Evolutionary conservation across 1,140 invertebrate genomes (phyloP).

Genomic region (Aculops lycopersici): DNA sequence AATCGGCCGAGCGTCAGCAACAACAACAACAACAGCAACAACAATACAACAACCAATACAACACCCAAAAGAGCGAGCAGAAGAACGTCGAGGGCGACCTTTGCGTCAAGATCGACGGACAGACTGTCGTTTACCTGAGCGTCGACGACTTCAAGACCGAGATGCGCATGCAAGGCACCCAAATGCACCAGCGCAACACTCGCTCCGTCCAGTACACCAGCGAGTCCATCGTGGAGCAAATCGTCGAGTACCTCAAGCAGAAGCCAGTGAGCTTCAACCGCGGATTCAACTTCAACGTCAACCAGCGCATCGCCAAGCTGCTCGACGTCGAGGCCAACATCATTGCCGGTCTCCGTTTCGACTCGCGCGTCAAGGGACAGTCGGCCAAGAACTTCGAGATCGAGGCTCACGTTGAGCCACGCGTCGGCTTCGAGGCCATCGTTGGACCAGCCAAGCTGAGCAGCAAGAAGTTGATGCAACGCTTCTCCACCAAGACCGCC

Average conservation of each 20-base stretch:
- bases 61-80: background rate
- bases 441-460: background rate
- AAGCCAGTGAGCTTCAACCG: background rate
- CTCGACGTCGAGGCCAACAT: background rate
- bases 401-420: background rate
- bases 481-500: background rate
- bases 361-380: background rate
- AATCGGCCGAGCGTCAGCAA: background rate
- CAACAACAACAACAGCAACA: background rate
- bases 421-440: background rate
- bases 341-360: background rate
- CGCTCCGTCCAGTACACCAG: too few relatives aligned
- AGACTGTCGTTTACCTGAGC: background rate
- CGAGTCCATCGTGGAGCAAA: background rate
- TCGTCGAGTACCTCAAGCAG: background rate
- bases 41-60: background rate
- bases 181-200: background rate
- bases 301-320: background rate
- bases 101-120: background rate
- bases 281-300: background rate
- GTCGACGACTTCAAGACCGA: background rate
- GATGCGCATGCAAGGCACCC: background rate
- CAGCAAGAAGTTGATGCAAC: background rate
- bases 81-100: background rate
- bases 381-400: background rate